Percentiles rank a stretch among this genome's conserved stretches.
phyloP scores from a whole-genome alignment of 2,797 vertebrate genomes.

The Epinephelus malabaricus region DNA sequence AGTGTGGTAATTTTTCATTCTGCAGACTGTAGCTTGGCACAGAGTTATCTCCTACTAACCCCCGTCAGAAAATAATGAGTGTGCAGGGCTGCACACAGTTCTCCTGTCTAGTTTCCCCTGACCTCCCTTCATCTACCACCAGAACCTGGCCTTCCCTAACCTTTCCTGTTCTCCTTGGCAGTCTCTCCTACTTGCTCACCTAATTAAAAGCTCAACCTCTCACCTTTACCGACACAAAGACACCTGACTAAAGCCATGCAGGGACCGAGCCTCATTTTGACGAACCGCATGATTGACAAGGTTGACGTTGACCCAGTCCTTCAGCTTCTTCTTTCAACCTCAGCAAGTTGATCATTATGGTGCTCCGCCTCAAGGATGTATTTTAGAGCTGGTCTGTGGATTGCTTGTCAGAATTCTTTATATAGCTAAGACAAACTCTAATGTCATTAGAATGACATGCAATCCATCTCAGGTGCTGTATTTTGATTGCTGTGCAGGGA shows the following conservation, averaged over 20 bases:
- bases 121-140: slow-evolving; percentile 66
- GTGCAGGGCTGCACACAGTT: slow-evolving; percentile 53
- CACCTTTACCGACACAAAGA: slow-evolving; percentile 51
- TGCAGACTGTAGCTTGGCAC: slow-evolving; percentile 50
- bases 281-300: slow-evolving; percentile 63
- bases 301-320: slow-evolving; percentile 36
- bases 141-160: slow-evolving; percentile 65
- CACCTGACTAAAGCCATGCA: slow-evolving; percentile 52
- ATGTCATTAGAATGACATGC: background rate
- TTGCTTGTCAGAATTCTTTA: slow-evolving; percentile 2
- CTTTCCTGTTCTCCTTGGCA: slow-evolving; percentile 75
- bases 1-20: slow-evolving; percentile 57
- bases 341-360: slow-evolving; percentile 38
- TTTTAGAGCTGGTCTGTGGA: slow-evolving; percentile 30
- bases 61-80: slow-evolving; percentile 76
- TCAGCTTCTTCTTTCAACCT: slow-evolving; percentile 37
- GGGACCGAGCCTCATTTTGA: slow-evolving; percentile 46
- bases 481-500: slow-evolving; percentile 22
- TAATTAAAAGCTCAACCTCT: slow-evolving; percentile 83
- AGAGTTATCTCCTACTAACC: slow-evolving; percentile 63
- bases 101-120: slow-evolving; percentile 66
- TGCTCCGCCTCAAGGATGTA: slow-evolving; percentile 18
- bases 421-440: slow-evolving; percentile 4
- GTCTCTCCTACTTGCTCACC: slow-evolving; percentile 68
- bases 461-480: slow-evolving; percentile 8